Conservation (phyloP, 2,888 invertebrate species). For the Theretra japonica region DNA sequence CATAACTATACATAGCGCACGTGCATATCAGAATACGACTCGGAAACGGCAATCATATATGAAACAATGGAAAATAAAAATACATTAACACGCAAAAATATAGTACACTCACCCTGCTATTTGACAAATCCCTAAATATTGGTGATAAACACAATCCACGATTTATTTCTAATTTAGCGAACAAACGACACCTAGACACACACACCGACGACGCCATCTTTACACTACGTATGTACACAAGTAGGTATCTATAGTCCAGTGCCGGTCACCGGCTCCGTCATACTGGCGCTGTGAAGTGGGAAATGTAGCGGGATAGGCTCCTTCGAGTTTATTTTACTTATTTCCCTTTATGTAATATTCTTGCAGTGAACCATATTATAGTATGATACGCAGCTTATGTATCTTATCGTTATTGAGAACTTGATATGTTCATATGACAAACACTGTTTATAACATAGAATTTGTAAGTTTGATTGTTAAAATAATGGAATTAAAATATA, state of each 20-base stretch:
- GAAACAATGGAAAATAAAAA: conserved; percentile 56
- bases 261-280: conserved; percentile 43
- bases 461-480: not conserved
- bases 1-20: conserved; percentile 64
- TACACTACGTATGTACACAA: conserved; percentile 69
- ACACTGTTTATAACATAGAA: not conserved
- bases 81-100: conserved; percentile 44
- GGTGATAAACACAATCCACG: conserved; percentile 84
- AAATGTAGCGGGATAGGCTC: conserved; percentile 39
- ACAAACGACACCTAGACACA: conserved; percentile 85
- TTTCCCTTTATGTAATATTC: not conserved
- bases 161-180: conserved; percentile 86
- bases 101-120: conserved; percentile 76
- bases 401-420: not conserved
- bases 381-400: not conserved
- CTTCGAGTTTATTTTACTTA: conserved; percentile 5
- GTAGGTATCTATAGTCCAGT: conserved; percentile 49
- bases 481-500: not conserved
- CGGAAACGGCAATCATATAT: conserved; percentile 63
- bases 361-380: not conserved
- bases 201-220: conserved; percentile 87
- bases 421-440: too few species aligned
- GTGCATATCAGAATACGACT: conserved; percentile 63
- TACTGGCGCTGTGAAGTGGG: conserved; percentile 51
- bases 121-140: conserved; percentile 79